A percentile compares a stretch with the other conserved stretches of the same genome.
These are phyloP conservation scores for Tachycineta bicolor DNA, from an alignment of 2,113 vertebrate genomes.

Conservation along the genomic window DNA sequence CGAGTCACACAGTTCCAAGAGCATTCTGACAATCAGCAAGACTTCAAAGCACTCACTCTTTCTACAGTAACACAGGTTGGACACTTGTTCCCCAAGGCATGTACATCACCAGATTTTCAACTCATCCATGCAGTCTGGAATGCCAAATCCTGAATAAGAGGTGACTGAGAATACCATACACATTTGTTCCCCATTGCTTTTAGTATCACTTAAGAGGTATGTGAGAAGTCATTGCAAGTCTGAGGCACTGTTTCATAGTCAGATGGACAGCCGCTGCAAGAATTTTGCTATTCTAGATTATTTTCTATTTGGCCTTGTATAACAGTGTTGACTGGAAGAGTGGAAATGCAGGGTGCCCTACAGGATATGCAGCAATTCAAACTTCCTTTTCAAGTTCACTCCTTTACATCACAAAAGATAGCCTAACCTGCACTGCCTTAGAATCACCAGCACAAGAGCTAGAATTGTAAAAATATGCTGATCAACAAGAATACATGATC, in stretches of 20 bases:
- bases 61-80: not conserved
- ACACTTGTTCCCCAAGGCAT: not conserved
- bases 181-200: not conserved
- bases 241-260: not conserved
- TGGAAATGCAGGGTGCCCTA: not conserved
- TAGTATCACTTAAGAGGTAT: not conserved
- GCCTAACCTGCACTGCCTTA: not conserved
- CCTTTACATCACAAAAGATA: not conserved
- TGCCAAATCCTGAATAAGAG: not conserved
- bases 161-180: not conserved
- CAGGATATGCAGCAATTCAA: slow-evolving; percentile 10
- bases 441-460: not conserved
- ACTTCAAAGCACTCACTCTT: not conserved
- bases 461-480: not conserved
- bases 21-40: not conserved
- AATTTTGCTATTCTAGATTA: not conserved
- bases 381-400: not conserved
- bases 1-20: not conserved
- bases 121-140: rapidly evolving
- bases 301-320: not conserved
- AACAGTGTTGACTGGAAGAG: not conserved
- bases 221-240: not conserved
- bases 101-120: not conserved
- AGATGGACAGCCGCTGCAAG: not conserved
- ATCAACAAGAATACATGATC: not conserved